Evolutionary conservation across 2,888 invertebrate genomes (phyloP).

Genomic region (Harpalus rufipes): DNA sequence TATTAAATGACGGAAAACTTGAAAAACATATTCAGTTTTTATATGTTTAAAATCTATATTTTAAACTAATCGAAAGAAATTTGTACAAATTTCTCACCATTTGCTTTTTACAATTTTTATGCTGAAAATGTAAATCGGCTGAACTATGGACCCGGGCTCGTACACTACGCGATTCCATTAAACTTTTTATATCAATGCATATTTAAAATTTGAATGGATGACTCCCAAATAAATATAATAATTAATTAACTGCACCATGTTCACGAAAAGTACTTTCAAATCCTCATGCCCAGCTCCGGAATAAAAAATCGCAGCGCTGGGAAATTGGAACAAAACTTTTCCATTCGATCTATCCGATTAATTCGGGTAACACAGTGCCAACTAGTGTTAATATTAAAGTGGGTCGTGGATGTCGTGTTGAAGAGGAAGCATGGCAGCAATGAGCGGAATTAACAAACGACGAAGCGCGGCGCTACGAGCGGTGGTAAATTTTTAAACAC

Average conservation of each 20-base stretch:
- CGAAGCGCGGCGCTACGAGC: neutral
- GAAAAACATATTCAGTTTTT: too few species aligned
- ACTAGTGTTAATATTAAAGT: slow-evolving; percentile 31
- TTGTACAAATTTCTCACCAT: too few species aligned
- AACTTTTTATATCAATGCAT: too few species aligned
- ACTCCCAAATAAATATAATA: neutral
- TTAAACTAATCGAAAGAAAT: too few species aligned
- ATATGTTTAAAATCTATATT: too few species aligned
- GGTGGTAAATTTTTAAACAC: slow-evolving; percentile 40
- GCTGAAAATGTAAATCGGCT: too few species aligned
- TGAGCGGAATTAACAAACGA: slow-evolving; percentile 33
- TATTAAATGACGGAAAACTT: too few species aligned
- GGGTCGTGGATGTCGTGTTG: slow-evolving; percentile 24
- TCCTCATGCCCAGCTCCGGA: neutral
- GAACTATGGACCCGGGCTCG: too few species aligned
- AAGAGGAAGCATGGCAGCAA: slow-evolving; percentile 17
- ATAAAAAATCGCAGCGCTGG: neutral
- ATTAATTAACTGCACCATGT: neutral
- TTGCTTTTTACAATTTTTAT: too few species aligned
- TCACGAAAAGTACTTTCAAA: neutral
- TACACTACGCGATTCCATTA: too few species aligned
- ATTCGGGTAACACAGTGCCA: slow-evolving; percentile 16
- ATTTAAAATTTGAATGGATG: neutral
- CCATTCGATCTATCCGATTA: slow-evolving; percentile 25
- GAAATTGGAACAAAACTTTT: slow-evolving; percentile 1